Conservation (phyloP, 2,113 vertebrate species). For the Calyptommatus sinebrachiatus region DNA sequence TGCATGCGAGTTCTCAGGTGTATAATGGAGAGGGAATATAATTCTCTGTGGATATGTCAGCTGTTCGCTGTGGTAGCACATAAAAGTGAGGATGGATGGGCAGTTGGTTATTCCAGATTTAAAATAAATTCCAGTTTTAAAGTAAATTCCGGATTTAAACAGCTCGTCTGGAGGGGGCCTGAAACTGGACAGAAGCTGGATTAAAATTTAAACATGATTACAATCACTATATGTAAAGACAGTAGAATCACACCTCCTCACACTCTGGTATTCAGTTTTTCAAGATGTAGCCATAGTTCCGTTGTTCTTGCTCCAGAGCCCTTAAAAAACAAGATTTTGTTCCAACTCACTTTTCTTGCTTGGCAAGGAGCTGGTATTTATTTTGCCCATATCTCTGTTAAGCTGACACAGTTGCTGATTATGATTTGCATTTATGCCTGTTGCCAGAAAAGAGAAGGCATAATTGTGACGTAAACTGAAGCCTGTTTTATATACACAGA, state of each 20-base stretch:
- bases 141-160: no score
- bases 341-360: background rate
- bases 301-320: background rate
- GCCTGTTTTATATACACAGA: background rate
- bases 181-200: background rate
- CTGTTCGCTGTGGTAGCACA: no score
- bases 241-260: background rate
- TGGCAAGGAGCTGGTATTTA: constrained; percentile 4
- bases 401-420: constrained; percentile 21
- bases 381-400: constrained; percentile 10
- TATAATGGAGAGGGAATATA: no score
- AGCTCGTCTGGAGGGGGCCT: background rate
- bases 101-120: background rate
- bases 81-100: background rate
- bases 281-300: background rate
- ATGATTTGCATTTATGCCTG: constrained; percentile 15
- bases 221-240: no score
- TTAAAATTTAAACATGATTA: no score
- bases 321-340: background rate
- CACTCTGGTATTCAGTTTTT: background rate
- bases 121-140: no score
- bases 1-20: no score
- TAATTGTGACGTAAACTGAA: background rate
- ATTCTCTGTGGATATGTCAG: no score
- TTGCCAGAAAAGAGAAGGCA: constrained; percentile 1